Evolutionary conservation across 2,113 vertebrate genomes (phyloP).

Genomic region (Pluvialis apricaria): DNA sequence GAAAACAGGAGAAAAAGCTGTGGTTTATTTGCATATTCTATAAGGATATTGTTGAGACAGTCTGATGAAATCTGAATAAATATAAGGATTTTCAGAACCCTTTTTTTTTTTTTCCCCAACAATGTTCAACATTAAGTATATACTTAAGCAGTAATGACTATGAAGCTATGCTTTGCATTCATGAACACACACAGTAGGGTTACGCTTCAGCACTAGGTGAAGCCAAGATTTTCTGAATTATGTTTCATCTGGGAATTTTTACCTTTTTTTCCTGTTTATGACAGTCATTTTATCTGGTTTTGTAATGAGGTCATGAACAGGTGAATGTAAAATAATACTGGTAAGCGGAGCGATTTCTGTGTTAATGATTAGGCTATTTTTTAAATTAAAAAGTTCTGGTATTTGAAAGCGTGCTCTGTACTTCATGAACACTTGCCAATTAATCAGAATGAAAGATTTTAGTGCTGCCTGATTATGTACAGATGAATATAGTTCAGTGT

Average conservation of each 20-base stretch:
- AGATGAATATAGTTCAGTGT: conserved; percentile 64
- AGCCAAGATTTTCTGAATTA: conserved; percentile 79
- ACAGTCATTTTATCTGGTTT: conserved; percentile 79
- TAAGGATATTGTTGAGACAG: conserved; percentile 60
- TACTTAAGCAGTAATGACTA: conserved; percentile 69
- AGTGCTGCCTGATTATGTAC: conserved; percentile 66
- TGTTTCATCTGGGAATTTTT: conserved; percentile 79
- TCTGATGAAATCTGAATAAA: conserved; percentile 71
- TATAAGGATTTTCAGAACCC: conserved; percentile 60
- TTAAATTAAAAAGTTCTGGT: conserved; percentile 78
- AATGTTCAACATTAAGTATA: conserved; percentile 68
- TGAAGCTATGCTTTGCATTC: conserved; percentile 71
- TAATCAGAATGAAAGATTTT: conserved; percentile 77
- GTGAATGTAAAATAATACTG: conserved; percentile 80
- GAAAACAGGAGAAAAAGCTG: conserved; percentile 43
- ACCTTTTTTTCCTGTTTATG: conserved; percentile 78
- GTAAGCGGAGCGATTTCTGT: conserved; percentile 73
- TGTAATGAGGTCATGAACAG: conserved; percentile 81
- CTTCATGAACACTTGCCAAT: conserved; percentile 71
- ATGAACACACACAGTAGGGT: conserved; percentile 69
- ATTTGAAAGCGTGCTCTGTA: conserved; percentile 69
- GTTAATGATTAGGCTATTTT: conserved; percentile 78
- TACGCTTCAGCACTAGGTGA: conserved; percentile 73
- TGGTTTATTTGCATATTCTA: conserved; percentile 70
- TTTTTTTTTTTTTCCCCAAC: conserved; percentile 30